These are phyloP conservation scores for Dione juno DNA, from an alignment of 2,888 invertebrate species.

Conservation along the genomic window DNA sequence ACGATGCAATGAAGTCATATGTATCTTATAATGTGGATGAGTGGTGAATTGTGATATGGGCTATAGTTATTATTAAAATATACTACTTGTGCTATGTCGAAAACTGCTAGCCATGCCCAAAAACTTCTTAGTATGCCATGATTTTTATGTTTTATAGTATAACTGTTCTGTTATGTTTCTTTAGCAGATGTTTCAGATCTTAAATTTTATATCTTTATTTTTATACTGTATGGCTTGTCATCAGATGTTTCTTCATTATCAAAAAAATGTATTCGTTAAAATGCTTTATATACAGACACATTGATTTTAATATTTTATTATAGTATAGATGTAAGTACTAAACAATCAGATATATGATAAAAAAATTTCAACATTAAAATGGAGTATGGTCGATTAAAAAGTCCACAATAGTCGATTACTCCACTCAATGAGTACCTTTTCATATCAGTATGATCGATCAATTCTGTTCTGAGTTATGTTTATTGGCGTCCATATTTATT, in stretches of 20 bases:
- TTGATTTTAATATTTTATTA: too few species aligned
- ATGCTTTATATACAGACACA: too few species aligned
- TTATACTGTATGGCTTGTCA: too few species aligned
- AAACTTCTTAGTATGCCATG: too few species aligned
- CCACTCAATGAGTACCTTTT: conserved; percentile 18
- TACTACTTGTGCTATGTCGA: too few species aligned
- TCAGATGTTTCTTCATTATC: too few species aligned
- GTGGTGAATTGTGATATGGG: neutral
- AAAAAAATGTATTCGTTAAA: too few species aligned
- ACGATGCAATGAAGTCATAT: neutral
- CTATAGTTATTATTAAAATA: neutral
- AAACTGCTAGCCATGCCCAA: too few species aligned
- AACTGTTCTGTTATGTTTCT: too few species aligned
- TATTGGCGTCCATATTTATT: conserved; percentile 21
- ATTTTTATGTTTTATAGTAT: too few species aligned
- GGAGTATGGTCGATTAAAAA: conserved; percentile 12
- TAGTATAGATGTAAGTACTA: neutral
- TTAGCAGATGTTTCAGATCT: too few species aligned
- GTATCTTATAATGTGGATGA: neutral
- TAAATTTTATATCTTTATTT: too few species aligned
- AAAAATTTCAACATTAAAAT: conserved; percentile 2
- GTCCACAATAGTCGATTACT: conserved; percentile 17
- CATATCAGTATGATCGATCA: conserved; percentile 27
- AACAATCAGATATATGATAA: neutral
- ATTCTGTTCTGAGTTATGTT: conserved; percentile 29